Percentiles rank a stretch among this genome's conserved stretches.
Evolutionary conservation across 2,113 vertebrate genomes (phyloP).

Genomic region (Actenoides hombroni): DNA sequence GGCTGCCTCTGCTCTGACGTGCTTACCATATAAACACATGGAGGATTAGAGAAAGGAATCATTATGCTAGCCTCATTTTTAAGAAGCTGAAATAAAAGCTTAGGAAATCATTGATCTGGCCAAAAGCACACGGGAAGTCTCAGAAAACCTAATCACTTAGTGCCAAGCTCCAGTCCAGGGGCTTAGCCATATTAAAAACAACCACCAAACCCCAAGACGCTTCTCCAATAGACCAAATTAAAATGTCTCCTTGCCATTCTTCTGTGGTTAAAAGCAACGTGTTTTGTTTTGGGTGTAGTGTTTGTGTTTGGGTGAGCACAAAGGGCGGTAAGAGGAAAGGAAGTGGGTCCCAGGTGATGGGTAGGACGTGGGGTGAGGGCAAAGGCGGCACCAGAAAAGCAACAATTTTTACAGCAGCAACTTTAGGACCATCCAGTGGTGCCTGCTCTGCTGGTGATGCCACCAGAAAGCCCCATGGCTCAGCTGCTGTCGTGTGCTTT

Average conservation of each 20-base stretch:
- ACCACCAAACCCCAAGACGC: neutral
- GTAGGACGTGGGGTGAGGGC: neutral
- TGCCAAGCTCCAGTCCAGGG: neutral
- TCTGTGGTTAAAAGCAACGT: neutral
- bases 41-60: neutral
- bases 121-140: neutral
- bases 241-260: neutral
- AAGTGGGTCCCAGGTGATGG: rapidly evolving
- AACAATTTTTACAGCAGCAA: neutral
- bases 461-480: neutral
- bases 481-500: neutral
- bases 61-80: neutral
- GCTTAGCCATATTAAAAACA: neutral
- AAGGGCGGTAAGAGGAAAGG: neutral
- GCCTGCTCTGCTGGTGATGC: neutral
- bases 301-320: neutral
- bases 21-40: neutral
- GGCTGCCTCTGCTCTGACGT: neutral
- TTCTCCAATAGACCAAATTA: neutral
- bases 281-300: neutral
- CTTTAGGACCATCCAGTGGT: neutral
- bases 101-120: constrained; percentile 9
- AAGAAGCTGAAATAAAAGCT: constrained; percentile 24
- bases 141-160: neutral
- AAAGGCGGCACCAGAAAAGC: neutral